Conservation (phyloP, 2,113 vertebrate genomes). For the Apteryx owenii region DNA sequence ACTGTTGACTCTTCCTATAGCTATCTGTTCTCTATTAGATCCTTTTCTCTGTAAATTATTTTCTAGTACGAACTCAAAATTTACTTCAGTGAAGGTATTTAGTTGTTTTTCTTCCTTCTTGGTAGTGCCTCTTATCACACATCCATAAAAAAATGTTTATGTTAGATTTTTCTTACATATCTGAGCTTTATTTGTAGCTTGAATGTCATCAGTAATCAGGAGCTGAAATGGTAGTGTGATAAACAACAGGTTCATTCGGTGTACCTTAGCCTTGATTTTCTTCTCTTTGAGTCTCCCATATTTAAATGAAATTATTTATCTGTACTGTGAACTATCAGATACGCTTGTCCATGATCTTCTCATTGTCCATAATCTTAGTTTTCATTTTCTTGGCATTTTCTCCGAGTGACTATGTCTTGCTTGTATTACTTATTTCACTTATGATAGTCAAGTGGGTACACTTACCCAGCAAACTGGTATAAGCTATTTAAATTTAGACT, state of each 20-base stretch:
- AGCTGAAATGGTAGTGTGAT: neutral
- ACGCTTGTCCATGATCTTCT: neutral
- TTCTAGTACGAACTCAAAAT: neutral
- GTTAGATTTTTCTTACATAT: neutral
- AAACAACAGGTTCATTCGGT: neutral
- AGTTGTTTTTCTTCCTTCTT: neutral
- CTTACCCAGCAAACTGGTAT: neutral
- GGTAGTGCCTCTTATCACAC: neutral
- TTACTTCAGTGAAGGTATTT: neutral
- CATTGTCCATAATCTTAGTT: neutral
- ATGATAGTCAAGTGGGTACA: neutral
- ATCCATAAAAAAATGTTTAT: neutral
- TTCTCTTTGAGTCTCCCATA: neutral
- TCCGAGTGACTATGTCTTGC: neutral
- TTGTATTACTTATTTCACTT: neutral
- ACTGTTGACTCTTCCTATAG: accelerated
- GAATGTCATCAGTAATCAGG: neutral
- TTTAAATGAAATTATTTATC: neutral
- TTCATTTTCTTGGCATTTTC: neutral
- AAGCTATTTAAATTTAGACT: neutral
- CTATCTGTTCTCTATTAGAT: neutral
- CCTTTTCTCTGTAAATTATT: neutral
- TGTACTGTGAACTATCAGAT: neutral
- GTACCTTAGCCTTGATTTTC: neutral
- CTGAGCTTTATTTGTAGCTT: neutral